Base-by-base conservation (phyloP, 2,888 invertebrate species). In the Phaonia tiefii region DNA sequence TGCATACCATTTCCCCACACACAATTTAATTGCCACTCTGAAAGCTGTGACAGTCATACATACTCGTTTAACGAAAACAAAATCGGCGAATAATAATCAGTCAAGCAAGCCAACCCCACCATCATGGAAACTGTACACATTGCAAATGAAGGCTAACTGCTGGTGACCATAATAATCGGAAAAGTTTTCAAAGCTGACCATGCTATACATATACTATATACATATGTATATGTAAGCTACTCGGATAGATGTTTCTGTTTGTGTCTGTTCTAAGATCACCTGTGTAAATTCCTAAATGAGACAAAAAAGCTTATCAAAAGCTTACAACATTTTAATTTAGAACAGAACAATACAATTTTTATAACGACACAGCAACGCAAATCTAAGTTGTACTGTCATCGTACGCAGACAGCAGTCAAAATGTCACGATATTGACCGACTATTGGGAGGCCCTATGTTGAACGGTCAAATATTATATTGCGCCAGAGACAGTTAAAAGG, bases 1-100 rank as follows among this genome's bases (percentile, higher is more conserved):
- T n/a, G n/a, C n/a, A n/a, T n/a, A n/a, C n/a, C n/a, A 49, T 51
- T 31, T 67, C 49, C 60, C 39, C 44, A 25, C 69, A 69, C 69
- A 69, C 69, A 69, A 60, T 69, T 69, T 75, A 69, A 69, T 75
- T 69, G 49, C 60, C 69, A 49, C 42, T 69, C 26, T 69, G 60
- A 13, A 75, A 42, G 26, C 49, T 63, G 49, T 17, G 42, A 51
- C 22, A 51, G n/a, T n/a, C n/a, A n/a, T n/a, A n/a, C n/a, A n/a
- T n/a, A n/a, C n/a, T n/a, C 20, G 7, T 42, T 39, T 17, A 17
- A 58, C 31, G 31, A 31, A 60, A 11, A 58, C n/a, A 39, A 17
- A 37, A 67, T 37, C 56, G n/a, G 20, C 58, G 69, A 69, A 39
- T 60, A 49, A 67, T 58, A 75, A 67, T 58, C 37, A 49, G 66